Base-by-base conservation (phyloP, 2,797 vertebrate species). In the Pteronotus mesoamericanus region DNA sequence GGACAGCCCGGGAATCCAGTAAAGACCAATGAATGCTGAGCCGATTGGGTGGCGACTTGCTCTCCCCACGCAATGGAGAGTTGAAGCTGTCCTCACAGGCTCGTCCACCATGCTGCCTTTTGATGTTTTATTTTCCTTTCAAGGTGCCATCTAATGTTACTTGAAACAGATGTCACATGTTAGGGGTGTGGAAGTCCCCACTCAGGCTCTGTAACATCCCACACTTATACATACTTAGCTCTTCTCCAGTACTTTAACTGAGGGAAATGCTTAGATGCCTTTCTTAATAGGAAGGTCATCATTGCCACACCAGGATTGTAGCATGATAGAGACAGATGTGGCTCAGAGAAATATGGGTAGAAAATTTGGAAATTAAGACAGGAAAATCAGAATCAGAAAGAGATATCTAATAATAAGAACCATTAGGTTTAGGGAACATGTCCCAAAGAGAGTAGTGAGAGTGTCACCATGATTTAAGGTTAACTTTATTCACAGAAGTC, bases 301-400 rank as follows among this genome's bases (percentile, higher is more conserved):
- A 44, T 5, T 1, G n/a, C 15, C 7, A n/a, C 15, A 16, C 55
- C 78, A 51, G 19, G 37, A 64, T 69, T 44, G 12, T 3, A 77
- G 42, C 24, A 61, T 85, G 74, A 64, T 68, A 46, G 5, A 46
- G 16, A 51, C 21, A 72, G 32, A 77, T 57, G 11, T 69, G 34
- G 14, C 57, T 91, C 44, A 66, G 53, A 69, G 24, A 72, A 91
- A 69, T 42, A 48, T n/a, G 44, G 78, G 75, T 24, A 78, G 51
- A 96, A 91, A 53, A 48, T 89, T 86, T 94, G 44, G 48, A 87
- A 92, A 86, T 16, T 69, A 80, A 85, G 42, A 78, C 57, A 92
- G 9, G n/a, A 87, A 75, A 78, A 39, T 4, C 9, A 32, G 39
- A 86, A 51, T 51, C 29, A 89, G 61, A 72, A 88, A 79, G 39